phyloP scores from a whole-genome alignment of 2,113 vertebrate species.

The Corythoichthys intestinalis region DNA sequence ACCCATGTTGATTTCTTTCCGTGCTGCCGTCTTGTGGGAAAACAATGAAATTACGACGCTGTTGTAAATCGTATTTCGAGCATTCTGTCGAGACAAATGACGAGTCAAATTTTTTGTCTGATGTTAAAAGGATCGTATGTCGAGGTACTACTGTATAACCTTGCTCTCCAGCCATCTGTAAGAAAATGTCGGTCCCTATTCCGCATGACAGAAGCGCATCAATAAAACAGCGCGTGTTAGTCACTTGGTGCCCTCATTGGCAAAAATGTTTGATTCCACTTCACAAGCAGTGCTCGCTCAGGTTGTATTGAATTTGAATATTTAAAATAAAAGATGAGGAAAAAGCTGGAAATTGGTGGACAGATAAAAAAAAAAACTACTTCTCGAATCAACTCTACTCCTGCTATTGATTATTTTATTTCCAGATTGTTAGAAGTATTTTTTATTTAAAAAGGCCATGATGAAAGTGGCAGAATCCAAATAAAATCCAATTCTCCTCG shows the following conservation, averaged over 20 bases:
- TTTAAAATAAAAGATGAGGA: background rate
- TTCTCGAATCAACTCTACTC: background rate
- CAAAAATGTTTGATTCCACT: background rate
- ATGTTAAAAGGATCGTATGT: no score
- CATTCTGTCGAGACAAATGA: no score
- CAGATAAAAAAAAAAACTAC: background rate
- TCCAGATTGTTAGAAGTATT: background rate
- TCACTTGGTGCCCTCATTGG: background rate
- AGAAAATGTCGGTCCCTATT: background rate
- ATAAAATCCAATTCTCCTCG: background rate
- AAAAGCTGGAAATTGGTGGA: background rate
- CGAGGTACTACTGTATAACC: no score
- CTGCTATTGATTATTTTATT: background rate
- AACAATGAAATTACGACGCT: no score
- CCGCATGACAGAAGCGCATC: background rate
- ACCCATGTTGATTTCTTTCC: no score
- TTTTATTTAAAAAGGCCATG: background rate
- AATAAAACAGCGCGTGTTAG: slow-evolving; percentile 3
- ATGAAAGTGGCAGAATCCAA: background rate
- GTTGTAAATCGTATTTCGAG: no score
- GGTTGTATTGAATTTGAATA: background rate
- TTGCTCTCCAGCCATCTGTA: background rate
- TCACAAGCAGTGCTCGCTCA: background rate
- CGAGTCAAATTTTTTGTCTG: no score
- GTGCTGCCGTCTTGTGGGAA: no score